A percentile compares a stretch with the other conserved stretches of the same genome.
These are phyloP conservation scores for Leptoteleia sp. DNA, from an alignment of 1,140 invertebrate species.

Conservation along the genomic window DNA sequence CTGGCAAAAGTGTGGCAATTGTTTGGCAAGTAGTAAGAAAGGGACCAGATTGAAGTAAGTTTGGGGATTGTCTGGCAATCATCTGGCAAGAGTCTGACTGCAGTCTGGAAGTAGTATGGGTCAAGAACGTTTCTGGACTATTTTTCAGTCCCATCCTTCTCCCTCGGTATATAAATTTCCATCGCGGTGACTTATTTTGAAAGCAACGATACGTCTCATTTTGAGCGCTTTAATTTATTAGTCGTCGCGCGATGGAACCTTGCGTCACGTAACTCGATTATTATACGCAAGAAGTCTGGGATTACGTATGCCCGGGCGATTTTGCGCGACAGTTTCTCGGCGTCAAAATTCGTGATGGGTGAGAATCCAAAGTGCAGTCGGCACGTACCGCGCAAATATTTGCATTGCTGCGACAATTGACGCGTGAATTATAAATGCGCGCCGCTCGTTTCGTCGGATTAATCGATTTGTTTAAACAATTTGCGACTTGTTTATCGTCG, in stretches of 20 bases:
- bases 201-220: slow-evolving; percentile 5
- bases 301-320: slow-evolving; percentile 43
- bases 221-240: slow-evolving; percentile 18
- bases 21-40: too few species aligned
- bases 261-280: slow-evolving; percentile 43
- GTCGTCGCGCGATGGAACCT: background rate
- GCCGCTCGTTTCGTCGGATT: background rate
- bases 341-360: slow-evolving; percentile 6
- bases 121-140: too few species aligned
- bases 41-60: too few species aligned
- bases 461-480: slow-evolving; percentile 22
- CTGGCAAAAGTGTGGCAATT: too few species aligned
- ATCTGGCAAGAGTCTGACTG: too few species aligned
- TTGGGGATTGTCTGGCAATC: too few species aligned
- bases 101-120: too few species aligned
- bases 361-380: slow-evolving; percentile 32
- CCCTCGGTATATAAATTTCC: too few species aligned
- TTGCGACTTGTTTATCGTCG: too few species aligned
- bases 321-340: too few species aligned
- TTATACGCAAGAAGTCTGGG: slow-evolving; percentile 50
- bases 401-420: background rate
- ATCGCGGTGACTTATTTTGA: slow-evolving; percentile 14
- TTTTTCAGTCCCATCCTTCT: too few species aligned
- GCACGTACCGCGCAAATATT: slow-evolving; percentile 2
- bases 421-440: too few species aligned